Conservation (phyloP, 2,797 vertebrate genomes). For the Microchirus variegatus region DNA sequence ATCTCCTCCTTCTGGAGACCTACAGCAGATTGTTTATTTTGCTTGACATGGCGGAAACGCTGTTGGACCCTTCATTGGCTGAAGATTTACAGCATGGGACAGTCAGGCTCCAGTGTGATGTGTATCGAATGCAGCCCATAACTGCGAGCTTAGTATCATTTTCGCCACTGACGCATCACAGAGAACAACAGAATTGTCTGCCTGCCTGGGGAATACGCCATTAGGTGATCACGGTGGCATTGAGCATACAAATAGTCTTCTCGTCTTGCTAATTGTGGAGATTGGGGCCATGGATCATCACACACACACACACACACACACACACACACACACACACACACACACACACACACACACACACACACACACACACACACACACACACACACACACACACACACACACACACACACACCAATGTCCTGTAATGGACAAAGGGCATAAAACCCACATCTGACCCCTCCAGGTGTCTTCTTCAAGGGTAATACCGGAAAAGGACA, state of each 20-base stretch:
- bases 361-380: constrained; percentile 9
- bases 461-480: constrained; percentile 30
- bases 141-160: constrained; percentile 33
- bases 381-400: too few species aligned
- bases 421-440: constrained; percentile 33
- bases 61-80: constrained; percentile 70
- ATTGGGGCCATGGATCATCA: constrained; percentile 18
- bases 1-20: constrained; percentile 85
- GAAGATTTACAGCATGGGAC: constrained; percentile 73
- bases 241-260: constrained; percentile 21
- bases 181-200: constrained; percentile 29
- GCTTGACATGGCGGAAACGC: constrained; percentile 70
- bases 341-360: constrained; percentile 12
- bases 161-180: constrained; percentile 21
- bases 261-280: constrained; percentile 19
- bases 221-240: constrained; percentile 25
- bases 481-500: constrained; percentile 37
- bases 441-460: constrained; percentile 31
- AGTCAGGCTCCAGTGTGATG: constrained; percentile 55
- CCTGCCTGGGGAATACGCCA: constrained; percentile 16
- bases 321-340: constrained; percentile 6
- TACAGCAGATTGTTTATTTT: constrained; percentile 92
- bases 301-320: constrained; percentile 8
- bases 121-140: constrained; percentile 25
- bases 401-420: constrained; percentile 6